A percentile compares a stretch with the other conserved stretches of the same genome.
Conservation (phyloP, 2,888 invertebrate genomes). For the Galeruca laticollis region DNA sequence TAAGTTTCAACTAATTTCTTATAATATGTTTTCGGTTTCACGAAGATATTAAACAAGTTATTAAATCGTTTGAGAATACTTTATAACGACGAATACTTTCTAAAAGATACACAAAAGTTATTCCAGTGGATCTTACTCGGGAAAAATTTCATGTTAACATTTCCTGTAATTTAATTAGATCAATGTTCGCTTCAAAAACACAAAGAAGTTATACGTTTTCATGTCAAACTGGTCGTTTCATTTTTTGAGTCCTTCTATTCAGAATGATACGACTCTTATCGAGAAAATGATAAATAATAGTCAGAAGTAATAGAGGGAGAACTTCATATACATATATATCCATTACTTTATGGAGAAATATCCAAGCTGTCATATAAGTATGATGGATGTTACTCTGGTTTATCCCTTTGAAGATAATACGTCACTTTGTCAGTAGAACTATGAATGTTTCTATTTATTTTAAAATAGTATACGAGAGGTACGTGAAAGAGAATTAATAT, state of each 20-base stretch:
- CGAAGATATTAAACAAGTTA: not conserved
- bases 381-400: constrained; percentile 39
- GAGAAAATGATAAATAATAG: constrained; percentile 8
- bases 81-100: not conserved
- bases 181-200: not conserved
- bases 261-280: not conserved
- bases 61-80: too few species aligned
- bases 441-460: constrained; percentile 20
- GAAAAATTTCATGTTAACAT: not conserved
- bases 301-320: constrained; percentile 12
- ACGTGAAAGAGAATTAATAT: constrained; percentile 6
- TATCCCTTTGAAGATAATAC: constrained; percentile 19
- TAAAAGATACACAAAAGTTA: not conserved
- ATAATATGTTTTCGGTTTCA: too few species aligned
- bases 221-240: not conserved
- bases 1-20: too few species aligned
- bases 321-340: constrained; percentile 14
- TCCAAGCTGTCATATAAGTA: constrained; percentile 36
- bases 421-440: constrained; percentile 23
- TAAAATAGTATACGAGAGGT: not conserved
- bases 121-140: not conserved
- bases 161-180: not conserved
- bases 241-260: not conserved
- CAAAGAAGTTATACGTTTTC: not conserved
- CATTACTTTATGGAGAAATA: constrained; percentile 34